A percentile compares a stretch with the other conserved stretches of the same genome.
Conservation (phyloP, 2,888 invertebrate genomes). For the Napeogenes sylphis region DNA sequence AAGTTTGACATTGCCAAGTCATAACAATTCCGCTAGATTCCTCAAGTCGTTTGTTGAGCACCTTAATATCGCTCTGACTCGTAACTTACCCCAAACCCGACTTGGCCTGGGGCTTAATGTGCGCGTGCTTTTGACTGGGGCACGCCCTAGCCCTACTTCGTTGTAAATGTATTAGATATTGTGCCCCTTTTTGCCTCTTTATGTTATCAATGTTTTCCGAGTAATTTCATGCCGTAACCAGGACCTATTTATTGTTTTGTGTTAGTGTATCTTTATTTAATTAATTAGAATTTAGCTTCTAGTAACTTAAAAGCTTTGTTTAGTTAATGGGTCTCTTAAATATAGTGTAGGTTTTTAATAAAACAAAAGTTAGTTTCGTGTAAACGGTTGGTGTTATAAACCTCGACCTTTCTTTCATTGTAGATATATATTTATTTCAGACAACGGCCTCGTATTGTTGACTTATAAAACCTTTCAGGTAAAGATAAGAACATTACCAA, state of each 20-base stretch:
- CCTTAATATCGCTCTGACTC: conserved; percentile 25
- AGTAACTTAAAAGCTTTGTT: no score
- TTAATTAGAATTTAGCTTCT: no score
- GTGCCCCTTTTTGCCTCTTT: conserved; percentile 41
- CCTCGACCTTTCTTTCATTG: no score
- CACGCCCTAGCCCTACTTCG: conserved; percentile 52
- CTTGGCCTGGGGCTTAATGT: conserved; percentile 51
- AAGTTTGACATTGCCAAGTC: neutral
- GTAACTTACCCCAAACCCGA: conserved; percentile 35
- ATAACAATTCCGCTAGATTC: neutral
- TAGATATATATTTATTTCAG: no score
- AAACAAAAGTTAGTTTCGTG: no score
- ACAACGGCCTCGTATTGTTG: no score
- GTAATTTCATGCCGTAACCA: conserved; percentile 35
- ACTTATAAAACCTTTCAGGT: no score
- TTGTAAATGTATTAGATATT: conserved; percentile 63
- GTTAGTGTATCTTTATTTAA: conserved; percentile 15
- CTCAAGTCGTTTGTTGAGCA: neutral
- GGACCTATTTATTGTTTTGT: conserved; percentile 26
- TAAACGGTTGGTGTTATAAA: no score
- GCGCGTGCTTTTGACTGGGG: conserved; percentile 65
- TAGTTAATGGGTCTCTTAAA: no score
- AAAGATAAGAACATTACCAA: no score
- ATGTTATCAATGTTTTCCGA: conserved; percentile 43
- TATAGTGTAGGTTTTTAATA: no score